A percentile compares a stretch with the other conserved stretches of the same genome.
phyloP scores from a whole-genome alignment of 2,888 invertebrate species.

The Pocota personata region DNA sequence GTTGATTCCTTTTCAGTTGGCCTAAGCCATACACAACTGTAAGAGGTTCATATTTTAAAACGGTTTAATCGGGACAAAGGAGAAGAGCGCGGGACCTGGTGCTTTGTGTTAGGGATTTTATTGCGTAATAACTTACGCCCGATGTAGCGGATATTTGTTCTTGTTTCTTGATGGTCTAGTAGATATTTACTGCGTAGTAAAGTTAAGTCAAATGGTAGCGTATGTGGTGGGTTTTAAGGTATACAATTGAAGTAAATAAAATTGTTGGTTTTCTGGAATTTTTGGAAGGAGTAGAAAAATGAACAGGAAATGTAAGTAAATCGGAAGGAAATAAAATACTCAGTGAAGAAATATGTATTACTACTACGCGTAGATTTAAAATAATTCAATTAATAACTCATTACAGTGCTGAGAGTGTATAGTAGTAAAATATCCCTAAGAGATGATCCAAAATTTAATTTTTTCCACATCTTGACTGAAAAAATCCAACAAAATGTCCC shows the following conservation, averaged over 20 bases:
- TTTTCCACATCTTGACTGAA: too few species aligned
- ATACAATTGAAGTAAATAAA: background rate
- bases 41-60: constrained; percentile 51
- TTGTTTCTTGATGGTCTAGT: constrained; percentile 30
- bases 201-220: background rate
- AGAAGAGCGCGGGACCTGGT: background rate
- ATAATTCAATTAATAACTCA: too few species aligned
- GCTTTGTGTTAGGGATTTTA: constrained; percentile 38
- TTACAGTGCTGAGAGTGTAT: too few species aligned
- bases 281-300: too few species aligned
- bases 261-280: too few species aligned
- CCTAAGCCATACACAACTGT: constrained; percentile 26
- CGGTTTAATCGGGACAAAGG: constrained; percentile 6
- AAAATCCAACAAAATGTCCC: too few species aligned
- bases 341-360: too few species aligned
- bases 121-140: constrained; percentile 56
- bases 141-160: constrained; percentile 36
- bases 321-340: too few species aligned
- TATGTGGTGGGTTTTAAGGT: background rate
- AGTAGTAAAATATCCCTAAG: too few species aligned
- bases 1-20: constrained; percentile 39
- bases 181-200: constrained; percentile 7
- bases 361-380: too few species aligned
- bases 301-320: too few species aligned
- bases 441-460: too few species aligned